Conservation (phyloP, 2,113 vertebrate species). For the Rhodinocichla rosea region DNA sequence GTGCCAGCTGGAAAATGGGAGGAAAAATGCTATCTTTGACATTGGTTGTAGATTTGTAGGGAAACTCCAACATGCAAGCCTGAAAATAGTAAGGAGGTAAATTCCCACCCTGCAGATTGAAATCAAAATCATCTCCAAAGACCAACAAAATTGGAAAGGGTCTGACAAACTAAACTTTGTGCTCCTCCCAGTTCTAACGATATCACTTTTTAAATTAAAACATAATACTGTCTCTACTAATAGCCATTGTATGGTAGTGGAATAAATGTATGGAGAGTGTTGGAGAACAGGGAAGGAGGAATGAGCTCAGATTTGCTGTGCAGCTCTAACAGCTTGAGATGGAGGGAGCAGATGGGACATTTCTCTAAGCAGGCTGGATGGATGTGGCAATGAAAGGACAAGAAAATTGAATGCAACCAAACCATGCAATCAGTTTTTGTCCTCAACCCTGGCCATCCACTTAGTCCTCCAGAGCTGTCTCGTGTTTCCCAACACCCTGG, state of each 20-base stretch:
- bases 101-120: not conserved
- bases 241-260: constrained; percentile 27
- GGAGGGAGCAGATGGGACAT: not conserved
- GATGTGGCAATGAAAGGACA: constrained; percentile 35
- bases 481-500: not conserved
- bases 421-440: not conserved
- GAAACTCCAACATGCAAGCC: not conserved
- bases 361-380: constrained; percentile 20
- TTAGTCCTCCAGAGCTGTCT: constrained; percentile 26
- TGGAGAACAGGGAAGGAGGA: constrained; percentile 15
- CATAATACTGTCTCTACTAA: not conserved
- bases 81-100: not conserved
- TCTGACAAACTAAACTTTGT: not conserved
- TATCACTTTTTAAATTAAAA: not conserved
- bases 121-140: constrained; percentile 8
- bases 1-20: not conserved
- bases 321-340: constrained; percentile 25
- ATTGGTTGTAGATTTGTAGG: not conserved
- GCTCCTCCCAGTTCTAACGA: not conserved
- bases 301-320: constrained; percentile 17
- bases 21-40: not conserved
- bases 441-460: not conserved
- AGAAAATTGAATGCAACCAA: constrained; percentile 10
- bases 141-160: not conserved
- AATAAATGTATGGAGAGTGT: constrained; percentile 54